These are phyloP conservation scores for Hyaena hyaena DNA, from an alignment of 2,113 vertebrate genomes.

Conservation along the genomic window DNA sequence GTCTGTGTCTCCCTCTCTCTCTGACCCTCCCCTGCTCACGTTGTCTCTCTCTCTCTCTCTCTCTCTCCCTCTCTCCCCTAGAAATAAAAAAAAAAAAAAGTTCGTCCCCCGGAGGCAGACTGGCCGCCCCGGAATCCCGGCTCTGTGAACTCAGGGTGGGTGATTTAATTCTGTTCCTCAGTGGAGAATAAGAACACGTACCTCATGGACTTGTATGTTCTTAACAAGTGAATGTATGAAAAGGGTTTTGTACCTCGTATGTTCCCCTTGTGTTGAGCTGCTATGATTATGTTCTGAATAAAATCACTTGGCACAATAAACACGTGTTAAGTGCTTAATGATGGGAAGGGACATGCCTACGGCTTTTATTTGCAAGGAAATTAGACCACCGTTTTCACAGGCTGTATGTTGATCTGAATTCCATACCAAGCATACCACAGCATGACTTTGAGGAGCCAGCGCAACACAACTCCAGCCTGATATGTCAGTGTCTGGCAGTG, in stretches of 20 bases:
- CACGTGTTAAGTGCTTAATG: neutral
- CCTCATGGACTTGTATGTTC: neutral
- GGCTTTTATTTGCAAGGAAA: neutral
- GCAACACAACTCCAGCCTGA: rapidly evolving
- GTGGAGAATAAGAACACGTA: neutral
- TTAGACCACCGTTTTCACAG: neutral
- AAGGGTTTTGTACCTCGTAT: neutral
- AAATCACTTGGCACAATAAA: neutral
- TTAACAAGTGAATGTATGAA: neutral
- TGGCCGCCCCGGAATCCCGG: neutral
- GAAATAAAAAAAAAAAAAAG: no score
- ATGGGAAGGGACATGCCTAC: neutral
- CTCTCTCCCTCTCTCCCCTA: no score
- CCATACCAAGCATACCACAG: neutral
- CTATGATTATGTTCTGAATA: neutral
- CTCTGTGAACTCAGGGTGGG: neutral
- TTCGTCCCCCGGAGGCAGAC: no score
- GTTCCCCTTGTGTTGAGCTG: neutral
- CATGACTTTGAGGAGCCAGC: neutral
- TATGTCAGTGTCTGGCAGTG: neutral
- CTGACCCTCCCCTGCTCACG: no score
- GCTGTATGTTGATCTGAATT: neutral
- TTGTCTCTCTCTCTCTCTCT: no score
- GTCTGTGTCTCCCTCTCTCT: no score
- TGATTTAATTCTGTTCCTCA: neutral